Evolutionary conservation across 2,113 vertebrate genomes (phyloP).

Genomic region (Tenebrosternarchus preto): DNA sequence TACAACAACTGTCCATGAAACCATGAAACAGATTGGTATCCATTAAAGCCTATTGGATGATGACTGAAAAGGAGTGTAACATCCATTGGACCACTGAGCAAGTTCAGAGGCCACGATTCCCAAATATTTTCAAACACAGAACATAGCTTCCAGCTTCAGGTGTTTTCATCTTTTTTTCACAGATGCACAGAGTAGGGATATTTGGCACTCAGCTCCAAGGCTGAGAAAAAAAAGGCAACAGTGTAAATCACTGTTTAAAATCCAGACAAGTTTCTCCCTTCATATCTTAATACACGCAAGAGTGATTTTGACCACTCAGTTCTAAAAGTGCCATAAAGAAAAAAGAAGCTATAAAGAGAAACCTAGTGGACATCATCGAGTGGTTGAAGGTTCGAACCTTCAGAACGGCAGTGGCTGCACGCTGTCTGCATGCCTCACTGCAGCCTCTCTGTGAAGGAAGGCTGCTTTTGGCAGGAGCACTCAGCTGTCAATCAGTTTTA

Average conservation of each 20-base stretch:
- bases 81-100: too few relatives aligned
- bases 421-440: neutral
- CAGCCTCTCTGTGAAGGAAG: slow-evolving; percentile 6
- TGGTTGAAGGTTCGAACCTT: neutral
- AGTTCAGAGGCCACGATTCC: too few relatives aligned
- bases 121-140: too few relatives aligned
- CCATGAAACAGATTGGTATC: neutral
- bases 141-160: too few relatives aligned
- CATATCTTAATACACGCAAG: slow-evolving; percentile 2
- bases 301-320: slow-evolving; percentile 7
- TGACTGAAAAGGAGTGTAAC: too few relatives aligned
- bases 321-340: slow-evolving; percentile 9
- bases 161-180: too few relatives aligned
- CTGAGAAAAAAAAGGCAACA: neutral
- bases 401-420: slow-evolving; percentile 6
- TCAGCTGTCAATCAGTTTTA: neutral
- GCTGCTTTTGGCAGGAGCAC: neutral
- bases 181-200: too few relatives aligned
- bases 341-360: neutral
- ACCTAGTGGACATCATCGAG: slow-evolving; percentile 5
- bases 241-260: too few relatives aligned
- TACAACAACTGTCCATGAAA: neutral
- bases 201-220: neutral
- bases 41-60: neutral
- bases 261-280: too few relatives aligned